phyloP scores from a whole-genome alignment of 2,113 vertebrate genomes.

The Zootoca vivipara region DNA sequence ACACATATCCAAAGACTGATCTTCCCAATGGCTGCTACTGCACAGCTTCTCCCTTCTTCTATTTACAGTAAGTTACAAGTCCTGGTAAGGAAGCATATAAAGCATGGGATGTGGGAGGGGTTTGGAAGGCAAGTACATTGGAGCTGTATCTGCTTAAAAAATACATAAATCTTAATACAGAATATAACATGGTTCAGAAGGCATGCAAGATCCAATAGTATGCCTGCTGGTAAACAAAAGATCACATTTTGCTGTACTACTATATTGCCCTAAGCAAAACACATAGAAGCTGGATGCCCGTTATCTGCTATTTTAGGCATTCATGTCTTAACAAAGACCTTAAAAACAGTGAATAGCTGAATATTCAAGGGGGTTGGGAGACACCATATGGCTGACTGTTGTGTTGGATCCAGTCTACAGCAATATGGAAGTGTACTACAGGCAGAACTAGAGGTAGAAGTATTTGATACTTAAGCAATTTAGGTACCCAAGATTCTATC shows the following conservation, averaged over 20 bases:
- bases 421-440: background rate
- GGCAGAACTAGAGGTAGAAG: no score
- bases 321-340: background rate
- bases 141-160: background rate
- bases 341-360: background rate
- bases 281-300: background rate
- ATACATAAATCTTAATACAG: background rate
- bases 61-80: background rate
- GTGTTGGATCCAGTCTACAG: background rate
- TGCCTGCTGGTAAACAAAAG: background rate
- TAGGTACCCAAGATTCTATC: background rate
- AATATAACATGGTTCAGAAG: background rate
- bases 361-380: background rate
- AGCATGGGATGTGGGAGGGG: background rate
- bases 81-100: background rate
- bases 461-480: background rate
- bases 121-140: background rate
- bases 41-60: background rate
- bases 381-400: background rate
- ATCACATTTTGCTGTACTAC: background rate
- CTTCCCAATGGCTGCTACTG: background rate
- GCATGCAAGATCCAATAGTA: background rate
- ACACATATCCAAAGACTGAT: background rate
- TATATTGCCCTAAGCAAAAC: no score
- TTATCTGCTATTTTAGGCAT: background rate